phyloP scores from a whole-genome alignment of 2,113 vertebrate species.

The Monopterus albus region DNA sequence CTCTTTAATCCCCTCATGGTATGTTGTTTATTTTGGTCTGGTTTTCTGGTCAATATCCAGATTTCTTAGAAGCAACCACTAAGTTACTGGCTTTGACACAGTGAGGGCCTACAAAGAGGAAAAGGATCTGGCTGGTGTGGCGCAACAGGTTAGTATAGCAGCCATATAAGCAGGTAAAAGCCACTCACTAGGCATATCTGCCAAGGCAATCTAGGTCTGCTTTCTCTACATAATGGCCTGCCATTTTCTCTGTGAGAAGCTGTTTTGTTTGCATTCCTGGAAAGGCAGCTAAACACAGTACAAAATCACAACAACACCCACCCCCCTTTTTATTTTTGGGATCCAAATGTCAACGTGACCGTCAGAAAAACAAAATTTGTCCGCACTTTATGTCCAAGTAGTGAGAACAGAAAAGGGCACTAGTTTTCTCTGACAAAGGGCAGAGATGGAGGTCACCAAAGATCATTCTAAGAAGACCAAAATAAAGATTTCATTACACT shows the following conservation, averaged over 20 bases:
- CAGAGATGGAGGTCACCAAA: not conserved
- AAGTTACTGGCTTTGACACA: slow-evolving; percentile 51
- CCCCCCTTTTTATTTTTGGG: not conserved
- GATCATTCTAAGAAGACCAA: not conserved
- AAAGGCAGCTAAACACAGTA: slow-evolving; percentile 12
- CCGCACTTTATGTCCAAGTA: not conserved
- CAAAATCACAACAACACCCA: not conserved
- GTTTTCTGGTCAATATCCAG: slow-evolving; percentile 65
- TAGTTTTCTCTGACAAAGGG: too few relatives aligned
- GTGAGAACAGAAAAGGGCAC: slow-evolving; percentile 3
- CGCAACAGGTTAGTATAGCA: not conserved
- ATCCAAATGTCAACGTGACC: not conserved
- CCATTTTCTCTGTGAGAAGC: not conserved
- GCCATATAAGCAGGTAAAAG: too few relatives aligned
- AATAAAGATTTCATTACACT: slow-evolving; percentile 2
- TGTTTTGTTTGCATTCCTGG: slow-evolving; percentile 12
- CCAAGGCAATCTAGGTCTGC: not conserved
- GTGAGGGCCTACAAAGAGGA: slow-evolving; percentile 39
- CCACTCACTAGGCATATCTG: not conserved
- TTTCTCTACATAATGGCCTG: not conserved
- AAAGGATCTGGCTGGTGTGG: not conserved
- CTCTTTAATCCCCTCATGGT: slow-evolving; percentile 66
- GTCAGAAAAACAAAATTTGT: slow-evolving; percentile 1
- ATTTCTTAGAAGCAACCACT: slow-evolving; percentile 67
- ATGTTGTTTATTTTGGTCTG: slow-evolving; percentile 73